A percentile compares a stretch with the other conserved stretches of the same genome.
Conservation (phyloP, 2,113 vertebrate species). For the Barnardius zonarius region DNA sequence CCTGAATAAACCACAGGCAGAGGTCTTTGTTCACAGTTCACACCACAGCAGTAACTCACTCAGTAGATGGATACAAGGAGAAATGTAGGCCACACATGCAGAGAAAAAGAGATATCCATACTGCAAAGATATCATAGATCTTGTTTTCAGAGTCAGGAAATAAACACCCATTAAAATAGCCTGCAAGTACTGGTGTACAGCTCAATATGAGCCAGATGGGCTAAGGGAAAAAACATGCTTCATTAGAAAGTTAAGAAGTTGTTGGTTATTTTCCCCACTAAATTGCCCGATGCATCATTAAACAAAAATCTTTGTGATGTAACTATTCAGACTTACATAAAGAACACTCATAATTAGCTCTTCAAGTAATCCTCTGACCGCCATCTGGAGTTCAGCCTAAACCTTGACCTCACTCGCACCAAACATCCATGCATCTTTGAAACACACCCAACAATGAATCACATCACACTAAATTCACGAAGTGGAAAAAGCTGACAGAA, state of each 20-base stretch:
- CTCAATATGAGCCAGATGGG: neutral
- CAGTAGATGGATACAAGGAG: neutral
- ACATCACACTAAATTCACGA: neutral
- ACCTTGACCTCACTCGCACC: neutral
- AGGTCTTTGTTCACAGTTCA: neutral
- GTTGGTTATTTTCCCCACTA: neutral
- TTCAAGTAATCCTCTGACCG: slow-evolving; percentile 15
- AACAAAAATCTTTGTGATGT: slow-evolving; percentile 37
- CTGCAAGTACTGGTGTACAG: neutral
- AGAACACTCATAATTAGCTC: slow-evolving; percentile 24
- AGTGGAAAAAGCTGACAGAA: neutral
- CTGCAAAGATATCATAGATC: neutral
- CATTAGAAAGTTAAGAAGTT: neutral
- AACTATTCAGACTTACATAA: slow-evolving; percentile 18
- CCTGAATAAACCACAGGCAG: neutral
- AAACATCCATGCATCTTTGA: neutral
- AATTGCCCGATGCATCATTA: neutral
- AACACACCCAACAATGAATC: neutral
- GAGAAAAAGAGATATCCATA: neutral
- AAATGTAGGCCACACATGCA: neutral
- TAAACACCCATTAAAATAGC: neutral
- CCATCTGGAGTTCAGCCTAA: slow-evolving; percentile 48
- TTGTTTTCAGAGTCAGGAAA: neutral
- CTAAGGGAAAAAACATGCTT: neutral
- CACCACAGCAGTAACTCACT: neutral